These are phyloP conservation scores for Chamaetylas fuelleborni DNA, from an alignment of 2,113 vertebrate species.

Conservation along the genomic window DNA sequence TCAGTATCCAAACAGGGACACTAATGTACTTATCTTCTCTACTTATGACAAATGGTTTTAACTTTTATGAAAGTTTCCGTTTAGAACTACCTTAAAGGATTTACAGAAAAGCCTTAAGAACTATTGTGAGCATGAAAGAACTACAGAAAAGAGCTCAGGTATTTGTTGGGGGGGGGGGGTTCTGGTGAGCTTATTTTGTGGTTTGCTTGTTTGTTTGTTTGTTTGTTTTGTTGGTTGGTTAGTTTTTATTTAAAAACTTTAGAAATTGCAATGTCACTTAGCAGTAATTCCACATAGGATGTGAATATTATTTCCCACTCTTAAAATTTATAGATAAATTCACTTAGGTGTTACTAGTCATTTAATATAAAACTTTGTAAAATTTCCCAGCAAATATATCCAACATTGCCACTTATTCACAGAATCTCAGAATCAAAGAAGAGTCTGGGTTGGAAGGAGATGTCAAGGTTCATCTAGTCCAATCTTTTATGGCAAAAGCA, in stretches of 20 bases:
- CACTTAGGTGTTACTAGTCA: background rate
- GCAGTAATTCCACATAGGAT: background rate
- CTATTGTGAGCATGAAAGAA: background rate
- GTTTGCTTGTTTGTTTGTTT: background rate
- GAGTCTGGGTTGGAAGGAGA: background rate
- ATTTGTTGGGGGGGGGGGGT: background rate
- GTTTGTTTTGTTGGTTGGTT: background rate
- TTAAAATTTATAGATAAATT: background rate
- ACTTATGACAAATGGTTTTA: background rate
- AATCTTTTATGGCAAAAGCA: background rate
- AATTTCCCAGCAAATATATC: background rate
- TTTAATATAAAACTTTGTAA: background rate
- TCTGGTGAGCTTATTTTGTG: background rate
- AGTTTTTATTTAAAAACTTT: background rate
- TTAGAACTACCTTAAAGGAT: background rate
- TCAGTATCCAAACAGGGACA: background rate
- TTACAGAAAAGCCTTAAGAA: background rate
- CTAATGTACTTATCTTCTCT: background rate
- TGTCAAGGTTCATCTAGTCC: background rate
- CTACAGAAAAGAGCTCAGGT: background rate
- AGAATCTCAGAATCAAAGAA: background rate
- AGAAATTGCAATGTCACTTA: background rate
- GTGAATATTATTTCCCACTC: background rate
- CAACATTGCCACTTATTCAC: background rate
- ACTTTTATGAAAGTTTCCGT: background rate